Percentiles rank a stretch among this genome's conserved stretches.
phyloP scores from a whole-genome alignment of 2,113 vertebrate species.

The Gila orcuttii region DNA sequence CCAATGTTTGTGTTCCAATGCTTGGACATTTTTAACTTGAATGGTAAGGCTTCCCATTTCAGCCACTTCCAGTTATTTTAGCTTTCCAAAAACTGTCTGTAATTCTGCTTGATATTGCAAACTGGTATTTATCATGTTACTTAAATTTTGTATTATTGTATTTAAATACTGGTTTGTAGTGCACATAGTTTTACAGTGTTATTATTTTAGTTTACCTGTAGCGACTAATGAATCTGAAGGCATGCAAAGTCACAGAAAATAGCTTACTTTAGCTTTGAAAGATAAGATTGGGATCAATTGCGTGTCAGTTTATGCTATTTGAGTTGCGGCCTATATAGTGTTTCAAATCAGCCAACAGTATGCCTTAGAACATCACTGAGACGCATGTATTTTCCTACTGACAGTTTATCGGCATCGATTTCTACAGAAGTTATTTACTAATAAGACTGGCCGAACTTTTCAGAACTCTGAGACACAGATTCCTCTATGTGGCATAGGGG shows the following conservation, averaged over 20 bases:
- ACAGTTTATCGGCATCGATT: background rate
- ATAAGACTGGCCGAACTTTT: background rate
- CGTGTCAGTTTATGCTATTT: background rate
- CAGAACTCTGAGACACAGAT: background rate
- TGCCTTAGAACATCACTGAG: background rate
- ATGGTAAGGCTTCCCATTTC: no score
- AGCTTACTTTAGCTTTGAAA: background rate
- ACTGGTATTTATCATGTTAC: no score
- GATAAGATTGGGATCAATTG: background rate
- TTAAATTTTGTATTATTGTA: no score
- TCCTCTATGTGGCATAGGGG: background rate
- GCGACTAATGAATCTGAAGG: no score
- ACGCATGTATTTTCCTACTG: background rate
- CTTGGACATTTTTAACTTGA: no score
- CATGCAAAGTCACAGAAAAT: background rate
- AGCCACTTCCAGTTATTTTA: no score
- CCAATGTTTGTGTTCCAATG: no score
- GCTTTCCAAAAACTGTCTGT: no score
- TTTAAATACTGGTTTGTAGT: no score
- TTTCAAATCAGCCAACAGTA: background rate
- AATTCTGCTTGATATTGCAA: no score
- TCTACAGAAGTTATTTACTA: background rate
- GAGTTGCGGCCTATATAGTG: background rate
- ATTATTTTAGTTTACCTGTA: no score
- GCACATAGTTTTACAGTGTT: no score